Evolutionary conservation across 2,888 invertebrate genomes (phyloP), one percentile per base, ranked within the genome.

Genomic region (Epinotia nisella): DNA sequence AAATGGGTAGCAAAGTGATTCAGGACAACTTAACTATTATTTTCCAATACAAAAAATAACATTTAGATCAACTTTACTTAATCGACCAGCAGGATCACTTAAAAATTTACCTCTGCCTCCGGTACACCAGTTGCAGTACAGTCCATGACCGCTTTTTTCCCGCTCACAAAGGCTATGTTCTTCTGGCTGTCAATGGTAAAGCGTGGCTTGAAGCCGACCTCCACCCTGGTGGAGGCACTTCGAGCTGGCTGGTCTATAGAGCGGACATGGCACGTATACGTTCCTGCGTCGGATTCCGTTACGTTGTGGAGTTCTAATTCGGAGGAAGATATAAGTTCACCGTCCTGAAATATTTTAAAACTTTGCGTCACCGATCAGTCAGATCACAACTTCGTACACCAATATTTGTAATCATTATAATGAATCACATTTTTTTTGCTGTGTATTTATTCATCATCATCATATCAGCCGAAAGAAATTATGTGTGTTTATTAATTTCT

Each of bases 251-350:
- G 0, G 15, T 17, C 65, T 2, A 80, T 79, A 56, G 79, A 78
- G 70, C 84, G 86, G 0, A 89, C 83, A n/a, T 86, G 82, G 67
- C 90, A 90, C 0, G 82, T 85, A 69, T 90, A 90, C 0, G 82
- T 39, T 0, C 89, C 90, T 0, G 82, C 74, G 35, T 90, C 86
- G 0, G 71, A 59, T 5, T 45, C 1, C 49, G 74, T 77, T 0
- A 80, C 80, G 10, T 80, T 78, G 1, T n/a, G 49, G 3, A 90
- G 70, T 2, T 39, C 74, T 0, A 87, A 61, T 60, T 85, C 79
- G 1, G 78, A 79, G 0, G 11, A 61, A 0, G 74, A 49, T 51
- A 86, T 70, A 2, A 79, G 3, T 70, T 39, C 67, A 2, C 78
- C 74, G 64, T 83, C 74, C 90, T 90, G 73, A 41, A 82, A 82